These are phyloP conservation scores for Apantesis nais DNA, from an alignment of 2,888 invertebrate species.

Conservation along the genomic window DNA sequence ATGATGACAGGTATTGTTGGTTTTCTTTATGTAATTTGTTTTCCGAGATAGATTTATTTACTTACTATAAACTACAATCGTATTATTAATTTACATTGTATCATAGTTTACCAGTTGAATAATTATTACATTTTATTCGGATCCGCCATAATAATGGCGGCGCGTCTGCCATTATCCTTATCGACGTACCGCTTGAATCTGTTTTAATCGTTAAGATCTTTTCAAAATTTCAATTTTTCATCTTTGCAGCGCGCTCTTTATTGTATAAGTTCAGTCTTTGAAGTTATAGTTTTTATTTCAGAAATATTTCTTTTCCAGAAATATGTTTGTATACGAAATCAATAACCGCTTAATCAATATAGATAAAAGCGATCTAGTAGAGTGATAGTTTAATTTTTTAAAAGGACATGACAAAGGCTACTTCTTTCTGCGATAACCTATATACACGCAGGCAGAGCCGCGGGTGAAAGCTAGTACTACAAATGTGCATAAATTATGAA, in stretches of 20 bases:
- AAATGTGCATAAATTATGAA: too few relatives aligned
- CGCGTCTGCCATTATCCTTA: constrained; percentile 74
- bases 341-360: too few relatives aligned
- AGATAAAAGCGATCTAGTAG: too few relatives aligned
- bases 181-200: constrained; percentile 70
- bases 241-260: constrained; percentile 71
- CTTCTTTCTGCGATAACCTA: too few relatives aligned
- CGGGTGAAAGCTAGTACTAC: too few relatives aligned
- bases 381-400: too few relatives aligned
- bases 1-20: constrained; percentile 90
- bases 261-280: constrained; percentile 63
- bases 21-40: constrained; percentile 38
- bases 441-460: too few relatives aligned
- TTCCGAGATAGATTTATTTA: constrained; percentile 18
- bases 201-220: constrained; percentile 73
- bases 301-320: constrained; percentile 73
- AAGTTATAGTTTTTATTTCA: constrained; percentile 80
- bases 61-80: constrained; percentile 29
- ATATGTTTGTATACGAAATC: too few relatives aligned
- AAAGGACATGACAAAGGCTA: too few relatives aligned
- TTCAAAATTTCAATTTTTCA: constrained; percentile 78
- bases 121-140: constrained; percentile 61
- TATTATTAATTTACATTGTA: constrained; percentile 31
- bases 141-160: constrained; percentile 81
- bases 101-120: constrained; percentile 52